A percentile compares a stretch with the other conserved stretches of the same genome.
Conservation (phyloP, 2,113 vertebrate genomes). For the Fregetta grallaria region DNA sequence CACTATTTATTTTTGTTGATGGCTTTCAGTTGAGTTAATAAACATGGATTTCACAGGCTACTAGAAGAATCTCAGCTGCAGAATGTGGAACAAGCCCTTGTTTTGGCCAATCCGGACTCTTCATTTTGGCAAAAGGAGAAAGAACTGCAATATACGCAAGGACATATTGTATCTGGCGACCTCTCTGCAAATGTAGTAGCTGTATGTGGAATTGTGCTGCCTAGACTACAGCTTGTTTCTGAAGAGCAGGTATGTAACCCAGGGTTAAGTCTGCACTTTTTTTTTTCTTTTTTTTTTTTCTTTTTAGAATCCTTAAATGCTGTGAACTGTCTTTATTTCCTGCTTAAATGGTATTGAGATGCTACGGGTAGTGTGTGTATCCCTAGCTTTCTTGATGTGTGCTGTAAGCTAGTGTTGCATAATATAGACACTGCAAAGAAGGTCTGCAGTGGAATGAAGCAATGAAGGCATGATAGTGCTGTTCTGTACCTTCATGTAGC, state of each 20-base stretch:
- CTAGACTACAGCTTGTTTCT: conserved; percentile 61
- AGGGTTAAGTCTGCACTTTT: not conserved
- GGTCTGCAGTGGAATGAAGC: not conserved
- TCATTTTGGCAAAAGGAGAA: conserved; percentile 83
- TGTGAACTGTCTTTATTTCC: not conserved
- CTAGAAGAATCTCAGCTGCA: conserved; percentile 87
- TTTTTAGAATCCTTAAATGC: not conserved
- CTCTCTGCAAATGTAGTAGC: conserved; percentile 85
- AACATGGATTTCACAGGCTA: conserved; percentile 70
- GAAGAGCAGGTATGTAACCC: conserved; percentile 75
- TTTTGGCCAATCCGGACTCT: conserved; percentile 84
- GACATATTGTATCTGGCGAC: conserved; percentile 84
- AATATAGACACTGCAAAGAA: not conserved
- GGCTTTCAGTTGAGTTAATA: not conserved
- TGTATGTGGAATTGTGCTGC: conserved; percentile 88
- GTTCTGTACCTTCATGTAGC: not conserved
- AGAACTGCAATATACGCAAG: conserved; percentile 73
- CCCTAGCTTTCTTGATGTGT: not conserved
- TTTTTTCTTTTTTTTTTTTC: not conserved
- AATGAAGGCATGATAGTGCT: not conserved
- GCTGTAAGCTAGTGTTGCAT: not conserved
- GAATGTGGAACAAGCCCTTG: conserved; percentile 85
- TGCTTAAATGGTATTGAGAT: not conserved
- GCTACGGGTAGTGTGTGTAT: rapidly evolving
- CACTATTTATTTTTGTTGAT: not conserved